phyloP scores from a whole-genome alignment of 2,888 invertebrate genomes.

The Pachydiplax longipennis region DNA sequence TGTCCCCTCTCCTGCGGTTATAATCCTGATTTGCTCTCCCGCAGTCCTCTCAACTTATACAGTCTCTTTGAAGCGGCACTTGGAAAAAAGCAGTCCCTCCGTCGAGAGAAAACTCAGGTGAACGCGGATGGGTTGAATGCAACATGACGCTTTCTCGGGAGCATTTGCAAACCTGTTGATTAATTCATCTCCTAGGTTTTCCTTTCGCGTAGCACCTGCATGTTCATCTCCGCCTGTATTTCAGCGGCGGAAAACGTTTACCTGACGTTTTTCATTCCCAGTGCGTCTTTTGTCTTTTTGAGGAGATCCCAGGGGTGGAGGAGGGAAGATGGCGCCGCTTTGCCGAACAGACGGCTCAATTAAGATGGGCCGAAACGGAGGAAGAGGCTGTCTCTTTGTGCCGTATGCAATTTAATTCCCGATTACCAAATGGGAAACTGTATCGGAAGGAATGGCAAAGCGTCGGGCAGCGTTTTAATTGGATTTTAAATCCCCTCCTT shows the following conservation, averaged over 20 bases:
- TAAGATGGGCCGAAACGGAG: neutral
- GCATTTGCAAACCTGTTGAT: neutral
- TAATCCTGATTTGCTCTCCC: neutral
- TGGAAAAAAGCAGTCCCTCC: neutral
- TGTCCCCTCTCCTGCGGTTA: neutral
- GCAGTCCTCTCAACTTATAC: neutral
- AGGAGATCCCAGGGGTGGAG: neutral
- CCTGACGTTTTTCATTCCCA: neutral
- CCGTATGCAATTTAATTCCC: neutral
- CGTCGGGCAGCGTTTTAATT: neutral
- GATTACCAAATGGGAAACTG: neutral
- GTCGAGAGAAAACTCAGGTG: neutral
- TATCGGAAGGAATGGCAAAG: neutral
- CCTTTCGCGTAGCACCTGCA: neutral
- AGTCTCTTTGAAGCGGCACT: neutral
- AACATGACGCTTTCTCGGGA: neutral
- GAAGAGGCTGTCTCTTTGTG: neutral
- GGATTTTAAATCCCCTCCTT: neutral
- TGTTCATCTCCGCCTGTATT: neutral
- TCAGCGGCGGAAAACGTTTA: neutral
- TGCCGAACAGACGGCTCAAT: neutral
- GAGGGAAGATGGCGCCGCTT: neutral
- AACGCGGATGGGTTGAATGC: neutral
- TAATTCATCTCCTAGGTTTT: neutral
- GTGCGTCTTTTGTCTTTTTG: neutral